A percentile compares a stretch with the other conserved stretches of the same genome.
Conservation (phyloP, 2,888 invertebrate species). For the Platycheirus rosarum region DNA sequence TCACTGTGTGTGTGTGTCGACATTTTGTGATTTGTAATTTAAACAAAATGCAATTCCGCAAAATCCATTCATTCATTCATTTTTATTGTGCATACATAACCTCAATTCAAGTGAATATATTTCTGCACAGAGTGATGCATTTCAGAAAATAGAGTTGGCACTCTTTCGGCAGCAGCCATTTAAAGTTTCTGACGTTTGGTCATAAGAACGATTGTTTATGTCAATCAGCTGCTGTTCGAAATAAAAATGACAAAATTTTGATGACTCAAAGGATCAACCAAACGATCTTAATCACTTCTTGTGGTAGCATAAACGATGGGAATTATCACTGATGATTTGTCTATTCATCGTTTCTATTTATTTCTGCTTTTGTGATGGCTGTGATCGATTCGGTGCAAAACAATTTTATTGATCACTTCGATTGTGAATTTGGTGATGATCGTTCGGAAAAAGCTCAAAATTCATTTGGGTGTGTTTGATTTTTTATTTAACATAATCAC, state of each 20-base stretch:
- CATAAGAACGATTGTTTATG: conserved; percentile 60
- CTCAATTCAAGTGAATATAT: conserved; percentile 32
- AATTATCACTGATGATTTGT: conserved; percentile 34
- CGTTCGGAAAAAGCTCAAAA: neutral
- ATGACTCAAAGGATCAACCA: conserved; percentile 52
- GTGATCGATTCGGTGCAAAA: conserved; percentile 29
- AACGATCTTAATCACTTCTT: conserved; percentile 4
- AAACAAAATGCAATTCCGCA: neutral
- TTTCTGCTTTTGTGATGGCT: conserved; percentile 12
- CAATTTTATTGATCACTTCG: conserved; percentile 50
- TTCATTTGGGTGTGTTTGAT: neutral
- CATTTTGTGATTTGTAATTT: neutral
- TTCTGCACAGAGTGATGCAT: conserved; percentile 27
- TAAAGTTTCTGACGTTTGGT: conserved; percentile 22
- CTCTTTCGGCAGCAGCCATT: neutral
- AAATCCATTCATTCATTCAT: neutral
- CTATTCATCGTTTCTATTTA: conserved; percentile 7
- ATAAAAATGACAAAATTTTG: conserved; percentile 17
- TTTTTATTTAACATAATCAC: conserved; percentile 7
- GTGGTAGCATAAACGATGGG: neutral
- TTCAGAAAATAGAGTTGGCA: conserved; percentile 58
- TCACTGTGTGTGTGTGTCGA: neutral
- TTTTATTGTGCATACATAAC: conserved; percentile 10
- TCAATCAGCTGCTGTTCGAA: conserved; percentile 31
- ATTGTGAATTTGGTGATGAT: conserved; percentile 26